Conservation (phyloP, 2,888 invertebrate species). For the Tinea pellionella region DNA sequence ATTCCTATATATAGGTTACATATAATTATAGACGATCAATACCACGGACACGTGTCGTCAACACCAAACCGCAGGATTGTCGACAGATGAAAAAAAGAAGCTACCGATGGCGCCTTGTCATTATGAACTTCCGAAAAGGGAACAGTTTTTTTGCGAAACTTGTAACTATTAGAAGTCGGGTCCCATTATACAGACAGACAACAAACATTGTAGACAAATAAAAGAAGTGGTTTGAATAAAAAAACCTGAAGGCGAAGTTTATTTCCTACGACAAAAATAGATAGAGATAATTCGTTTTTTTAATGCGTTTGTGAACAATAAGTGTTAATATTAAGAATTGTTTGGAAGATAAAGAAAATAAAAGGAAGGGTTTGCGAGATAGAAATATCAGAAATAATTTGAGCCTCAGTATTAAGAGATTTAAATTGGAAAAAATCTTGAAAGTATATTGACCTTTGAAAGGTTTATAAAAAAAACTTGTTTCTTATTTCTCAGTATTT, state of each 20-base stretch:
- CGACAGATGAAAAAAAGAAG: conserved; percentile 32
- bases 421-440: background rate
- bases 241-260: background rate
- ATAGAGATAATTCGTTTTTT: background rate
- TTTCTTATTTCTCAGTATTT: background rate
- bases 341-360: background rate
- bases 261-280: background rate
- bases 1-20: no score
- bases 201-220: conserved; percentile 58
- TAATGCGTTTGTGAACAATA: background rate
- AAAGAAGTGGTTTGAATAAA: conserved; percentile 17
- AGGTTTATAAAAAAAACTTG: background rate
- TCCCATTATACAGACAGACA: conserved; percentile 40
- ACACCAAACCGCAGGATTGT: conserved; percentile 33
- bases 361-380: no score
- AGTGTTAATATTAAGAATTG: background rate
- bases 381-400: background rate
- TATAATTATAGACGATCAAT: background rate
- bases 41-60: conserved; percentile 37
- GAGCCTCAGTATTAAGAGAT: background rate
- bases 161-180: conserved; percentile 34
- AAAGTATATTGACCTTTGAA: background rate
- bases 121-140: conserved; percentile 61
- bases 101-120: conserved; percentile 62
- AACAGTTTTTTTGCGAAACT: conserved; percentile 39